Evolutionary conservation across 2,113 vertebrate genomes (phyloP), one percentile per base, ranked within the genome.

Genomic region (Naja naja): DNA sequence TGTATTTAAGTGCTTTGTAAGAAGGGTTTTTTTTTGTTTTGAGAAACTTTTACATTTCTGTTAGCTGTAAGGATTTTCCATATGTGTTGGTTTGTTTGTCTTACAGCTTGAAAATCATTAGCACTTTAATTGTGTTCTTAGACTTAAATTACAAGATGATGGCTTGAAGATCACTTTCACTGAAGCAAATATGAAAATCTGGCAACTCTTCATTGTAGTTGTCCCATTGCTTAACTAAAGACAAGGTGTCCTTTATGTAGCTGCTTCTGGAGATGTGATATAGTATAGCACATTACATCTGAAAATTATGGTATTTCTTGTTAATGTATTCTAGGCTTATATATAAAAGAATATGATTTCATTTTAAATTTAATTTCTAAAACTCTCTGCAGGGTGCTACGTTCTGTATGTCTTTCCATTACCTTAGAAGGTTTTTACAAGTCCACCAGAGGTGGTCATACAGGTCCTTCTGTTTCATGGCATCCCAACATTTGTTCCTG

Each of bases 131-230:
- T 88, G 89, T 92, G 94, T 92, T 96, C 85, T 94, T 94, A 95
- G 87, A 91, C 95, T 94, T 89, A 93, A 89, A 39, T 18, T 34
- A 92, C 93, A 93, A 96, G 95, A 93, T 93, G 95, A 93, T 10
- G 55, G 43, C 95, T 69, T 91, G 86, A 93, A 91, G 95, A 92
- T 94, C 89, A 55, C 90, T 87, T 85, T 96, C 90, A 89, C 52
- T 1, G 3, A 90, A 96, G 95, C 93, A 30, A n/a, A 53, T 47
- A 53, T 94, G 96, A 95, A 96, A 92, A 94, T 94, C 56, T 55
- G 90, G 88, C 69, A 91, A 92, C 90, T 92, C 86, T 92, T 91
- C 1, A 20, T 74, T 94, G 91, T 56, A 91, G 90, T 81, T 91
- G 47, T 27, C 0, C 88, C 0, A 0, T 45, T 45, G 91, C 95